Base-by-base conservation (phyloP, 35 echinoderm and acorn worm genomes). In the Patiria miniata region DNA sequence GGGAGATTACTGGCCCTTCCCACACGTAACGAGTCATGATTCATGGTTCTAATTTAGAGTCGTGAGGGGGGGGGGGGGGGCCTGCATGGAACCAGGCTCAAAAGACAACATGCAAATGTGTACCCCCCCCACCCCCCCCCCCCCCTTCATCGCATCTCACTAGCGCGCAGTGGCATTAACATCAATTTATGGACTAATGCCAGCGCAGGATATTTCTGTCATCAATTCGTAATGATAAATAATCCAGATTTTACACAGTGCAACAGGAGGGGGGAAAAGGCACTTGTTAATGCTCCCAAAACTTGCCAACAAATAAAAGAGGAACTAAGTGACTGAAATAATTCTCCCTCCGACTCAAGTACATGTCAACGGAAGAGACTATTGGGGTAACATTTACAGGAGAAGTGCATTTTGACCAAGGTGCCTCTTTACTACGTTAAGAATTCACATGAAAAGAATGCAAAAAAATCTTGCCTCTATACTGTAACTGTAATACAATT, bases 211-310 rank as follows among this genome's bases (percentile, higher is more conserved):
- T 73, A 34, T 73, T 73, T 73, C 65, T 73, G 65, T 73, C 65
- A 73, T 73, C 65, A 73, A 73, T 73, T 73, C 21, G 34, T 73
- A 73, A 73, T 73, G 65, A 73, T 34, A 73, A 73, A 73, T 73
- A 73, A 73, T 73, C 65, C 65, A 26, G 29, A 73, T 73, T 73
- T 73, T 47, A 47, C 65, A 73, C 65, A 73, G 65, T 30, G 29
- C 23, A 47, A 47, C 4, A n/a, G n/a, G n/a, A n/a, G n/a, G n/a
- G n/a, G 34, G 65, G 34, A 10, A 30, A 73, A 73, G 29, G 15
- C 29, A 23, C 65, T 73, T 73, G 14, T 26, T 73, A 73, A 73
- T 73, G 65, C 65, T 30, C 65, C 30, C 0, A 8, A 34, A 73
- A 73, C 2, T 32, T 14, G 10, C 1, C 2, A 23, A 30, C 23